Conservation (phyloP, 1,140 invertebrate genomes). For the Bombus ignitus region DNA sequence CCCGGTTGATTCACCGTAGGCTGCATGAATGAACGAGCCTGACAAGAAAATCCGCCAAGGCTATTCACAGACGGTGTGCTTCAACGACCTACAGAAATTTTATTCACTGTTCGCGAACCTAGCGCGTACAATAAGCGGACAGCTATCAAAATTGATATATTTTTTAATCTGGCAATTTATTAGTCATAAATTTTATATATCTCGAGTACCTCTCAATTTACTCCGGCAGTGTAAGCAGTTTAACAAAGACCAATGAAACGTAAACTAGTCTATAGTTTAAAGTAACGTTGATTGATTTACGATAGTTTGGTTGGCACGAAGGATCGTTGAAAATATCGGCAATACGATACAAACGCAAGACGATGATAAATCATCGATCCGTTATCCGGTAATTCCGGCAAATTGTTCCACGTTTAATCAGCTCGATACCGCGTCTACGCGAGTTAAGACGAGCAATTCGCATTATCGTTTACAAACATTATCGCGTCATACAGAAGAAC, state of each 20-base stretch:
- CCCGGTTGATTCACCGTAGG: conserved; percentile 29
- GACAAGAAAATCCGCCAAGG: conserved; percentile 53
- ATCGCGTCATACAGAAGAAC: too few species aligned
- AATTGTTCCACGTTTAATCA: conserved; percentile 40
- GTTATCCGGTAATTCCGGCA: conserved; percentile 43
- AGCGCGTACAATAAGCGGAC: background rate
- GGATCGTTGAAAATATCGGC: conserved; percentile 8
- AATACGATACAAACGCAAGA: conserved; percentile 2
- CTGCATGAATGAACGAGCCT: conserved; percentile 49
- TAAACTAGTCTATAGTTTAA: background rate
- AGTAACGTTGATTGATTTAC: conserved; percentile 53
- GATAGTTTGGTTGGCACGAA: background rate
- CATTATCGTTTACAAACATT: conserved; percentile 5
- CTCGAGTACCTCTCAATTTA: background rate
- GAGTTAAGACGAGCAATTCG: background rate
- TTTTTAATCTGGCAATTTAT: too few species aligned
- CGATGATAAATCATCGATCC: conserved; percentile 53
- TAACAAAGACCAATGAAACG: conserved; percentile 6
- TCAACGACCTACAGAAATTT: background rate
- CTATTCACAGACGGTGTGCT: background rate
- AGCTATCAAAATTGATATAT: too few species aligned
- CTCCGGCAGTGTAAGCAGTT: background rate
- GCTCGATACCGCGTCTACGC: background rate
- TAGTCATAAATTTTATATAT: too few species aligned
- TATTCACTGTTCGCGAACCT: background rate